Percentiles rank a stretch among this genome's conserved stretches.
Conservation (phyloP, 1,140 invertebrate species). For the Tachypleus tridentatus region DNA sequence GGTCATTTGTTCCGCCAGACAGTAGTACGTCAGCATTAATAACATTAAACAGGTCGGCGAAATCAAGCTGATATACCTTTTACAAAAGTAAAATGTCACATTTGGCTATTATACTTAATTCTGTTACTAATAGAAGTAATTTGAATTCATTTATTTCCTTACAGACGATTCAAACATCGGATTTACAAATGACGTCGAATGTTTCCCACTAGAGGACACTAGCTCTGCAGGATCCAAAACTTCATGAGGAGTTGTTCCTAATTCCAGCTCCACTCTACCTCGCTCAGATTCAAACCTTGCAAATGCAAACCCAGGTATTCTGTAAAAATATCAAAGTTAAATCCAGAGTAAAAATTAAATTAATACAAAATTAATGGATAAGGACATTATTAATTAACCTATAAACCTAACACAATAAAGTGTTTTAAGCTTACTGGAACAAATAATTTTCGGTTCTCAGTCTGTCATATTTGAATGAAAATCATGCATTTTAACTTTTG, state of each 20-base stretch:
- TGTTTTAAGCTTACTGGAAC: not conserved
- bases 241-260: constrained; percentile 21
- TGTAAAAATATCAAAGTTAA: constrained; percentile 3
- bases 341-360: not conserved
- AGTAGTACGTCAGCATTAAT: too few species aligned
- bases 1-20: too few species aligned
- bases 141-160: too few species aligned
- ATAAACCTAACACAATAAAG: not conserved
- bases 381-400: not conserved
- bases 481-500: too few species aligned
- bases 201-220: not conserved
- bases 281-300: constrained; percentile 13
- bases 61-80: too few species aligned
- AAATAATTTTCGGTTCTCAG: not conserved
- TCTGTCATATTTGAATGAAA: too few species aligned
- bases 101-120: too few species aligned
- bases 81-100: too few species aligned
- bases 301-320: constrained; percentile 16
- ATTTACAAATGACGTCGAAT: too few species aligned
- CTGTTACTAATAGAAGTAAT: too few species aligned
- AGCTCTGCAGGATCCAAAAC: constrained; percentile 13
- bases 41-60: too few species aligned
- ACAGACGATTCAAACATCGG: too few species aligned
- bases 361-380: not conserved
- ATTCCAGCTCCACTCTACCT: constrained; percentile 16